These are phyloP conservation scores for Mesitornis unicolor DNA, from an alignment of 2,113 vertebrate genomes.

Conservation along the genomic window DNA sequence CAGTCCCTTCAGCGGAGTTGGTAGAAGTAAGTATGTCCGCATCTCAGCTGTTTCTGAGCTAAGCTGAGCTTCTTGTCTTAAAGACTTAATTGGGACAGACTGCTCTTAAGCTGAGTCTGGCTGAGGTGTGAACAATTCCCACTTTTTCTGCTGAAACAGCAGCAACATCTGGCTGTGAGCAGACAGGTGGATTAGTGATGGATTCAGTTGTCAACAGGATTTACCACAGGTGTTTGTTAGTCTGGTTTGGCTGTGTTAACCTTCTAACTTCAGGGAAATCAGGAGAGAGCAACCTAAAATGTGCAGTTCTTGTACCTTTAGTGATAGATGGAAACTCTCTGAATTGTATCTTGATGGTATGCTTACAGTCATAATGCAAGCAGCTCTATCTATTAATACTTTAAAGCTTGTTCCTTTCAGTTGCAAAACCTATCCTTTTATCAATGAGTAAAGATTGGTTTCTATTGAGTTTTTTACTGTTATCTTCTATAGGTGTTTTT, in stretches of 20 bases:
- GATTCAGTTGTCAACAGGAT: constrained; percentile 21
- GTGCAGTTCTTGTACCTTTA: neutral
- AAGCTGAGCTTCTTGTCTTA: neutral
- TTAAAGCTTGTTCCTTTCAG: neutral
- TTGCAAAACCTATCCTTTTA: neutral
- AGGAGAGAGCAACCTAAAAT: neutral
- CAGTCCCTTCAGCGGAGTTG: neutral
- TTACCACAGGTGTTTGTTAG: neutral
- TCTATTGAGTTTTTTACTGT: neutral
- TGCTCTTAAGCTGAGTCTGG: neutral
- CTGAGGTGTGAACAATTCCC: neutral
- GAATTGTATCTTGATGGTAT: neutral
- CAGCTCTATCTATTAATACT: neutral
- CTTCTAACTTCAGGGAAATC: neutral
- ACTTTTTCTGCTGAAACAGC: neutral
- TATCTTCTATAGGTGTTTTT: neutral
- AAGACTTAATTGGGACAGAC: neutral
- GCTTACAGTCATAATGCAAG: neutral
- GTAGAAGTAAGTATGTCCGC: neutral
- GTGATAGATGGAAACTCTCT: neutral
- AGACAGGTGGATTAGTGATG: neutral
- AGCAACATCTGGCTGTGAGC: neutral
- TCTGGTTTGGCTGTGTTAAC: neutral
- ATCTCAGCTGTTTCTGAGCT: neutral
- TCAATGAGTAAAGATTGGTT: neutral